These are phyloP conservation scores for Chloropsis cyanopogon DNA, from an alignment of 2,113 vertebrate genomes.

Conservation along the genomic window DNA sequence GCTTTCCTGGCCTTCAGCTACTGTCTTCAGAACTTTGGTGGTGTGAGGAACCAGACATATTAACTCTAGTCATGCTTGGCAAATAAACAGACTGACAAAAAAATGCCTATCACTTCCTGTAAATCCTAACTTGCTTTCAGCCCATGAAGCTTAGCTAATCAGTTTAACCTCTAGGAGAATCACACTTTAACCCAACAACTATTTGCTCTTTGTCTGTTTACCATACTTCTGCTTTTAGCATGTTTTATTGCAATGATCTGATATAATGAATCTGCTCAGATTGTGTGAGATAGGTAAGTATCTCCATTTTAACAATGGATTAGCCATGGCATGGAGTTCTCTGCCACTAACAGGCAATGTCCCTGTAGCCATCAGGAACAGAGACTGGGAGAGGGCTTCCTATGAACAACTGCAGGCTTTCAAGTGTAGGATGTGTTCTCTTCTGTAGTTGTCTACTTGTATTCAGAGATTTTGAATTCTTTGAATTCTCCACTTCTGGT, in stretches of 20 bases:
- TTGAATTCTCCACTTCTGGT: neutral
- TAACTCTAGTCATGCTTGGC: neutral
- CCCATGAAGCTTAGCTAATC: conserved; percentile 7
- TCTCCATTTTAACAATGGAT: neutral
- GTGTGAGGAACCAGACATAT: conserved; percentile 23
- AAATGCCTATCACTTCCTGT: neutral
- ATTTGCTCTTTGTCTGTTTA: neutral
- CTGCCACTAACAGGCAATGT: neutral
- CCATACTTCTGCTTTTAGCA: neutral
- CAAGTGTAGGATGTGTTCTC: neutral
- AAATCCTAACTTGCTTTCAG: conserved; percentile 18
- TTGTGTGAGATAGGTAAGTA: neutral
- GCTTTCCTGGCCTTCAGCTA: conserved; percentile 38
- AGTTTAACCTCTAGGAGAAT: neutral
- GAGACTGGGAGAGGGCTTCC: neutral
- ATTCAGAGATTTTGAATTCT: neutral
- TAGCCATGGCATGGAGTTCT: neutral
- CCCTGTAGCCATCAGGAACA: neutral
- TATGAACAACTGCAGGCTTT: neutral
- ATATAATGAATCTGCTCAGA: neutral
- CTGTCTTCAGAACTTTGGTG: conserved; percentile 50
- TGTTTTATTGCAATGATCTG: neutral
- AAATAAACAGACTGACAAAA: conserved; percentile 10
- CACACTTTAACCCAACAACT: neutral
- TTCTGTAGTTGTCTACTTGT: neutral